These are phyloP conservation scores for Leptinotarsa defecta DNA, from an alignment of 1,140 invertebrate genomes.

Conservation along the genomic window DNA sequence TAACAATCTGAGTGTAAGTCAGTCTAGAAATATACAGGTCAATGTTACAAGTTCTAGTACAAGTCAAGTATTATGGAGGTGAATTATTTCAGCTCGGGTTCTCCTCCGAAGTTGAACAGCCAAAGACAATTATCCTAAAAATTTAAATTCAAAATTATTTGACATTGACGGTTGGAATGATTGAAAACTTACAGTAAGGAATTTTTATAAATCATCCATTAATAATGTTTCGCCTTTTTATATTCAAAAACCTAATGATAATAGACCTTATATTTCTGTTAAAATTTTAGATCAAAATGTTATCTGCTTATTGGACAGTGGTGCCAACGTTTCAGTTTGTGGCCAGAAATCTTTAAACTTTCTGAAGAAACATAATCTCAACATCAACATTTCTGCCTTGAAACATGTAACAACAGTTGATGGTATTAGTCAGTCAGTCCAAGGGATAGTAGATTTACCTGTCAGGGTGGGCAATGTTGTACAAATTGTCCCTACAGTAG, in stretches of 20 bases:
- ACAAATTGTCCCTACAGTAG: neutral
- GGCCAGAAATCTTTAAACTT: neutral
- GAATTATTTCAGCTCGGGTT: neutral
- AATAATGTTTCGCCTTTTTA: neutral
- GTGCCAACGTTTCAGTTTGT: neutral
- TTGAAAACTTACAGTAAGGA: neutral
- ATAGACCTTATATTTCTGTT: neutral
- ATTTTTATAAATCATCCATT: no score
- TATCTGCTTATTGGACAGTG: neutral
- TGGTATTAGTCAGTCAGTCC: neutral
- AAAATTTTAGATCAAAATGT: neutral
- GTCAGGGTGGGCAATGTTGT: neutral
- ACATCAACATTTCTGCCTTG: neutral
- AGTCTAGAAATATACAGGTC: no score
- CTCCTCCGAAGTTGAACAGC: neutral
- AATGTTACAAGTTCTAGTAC: no score
- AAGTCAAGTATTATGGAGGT: no score
- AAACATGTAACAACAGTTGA: neutral
- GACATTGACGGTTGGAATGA: neutral
- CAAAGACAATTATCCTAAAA: neutral
- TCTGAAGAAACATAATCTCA: neutral
- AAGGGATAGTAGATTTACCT: conserved; percentile 8
- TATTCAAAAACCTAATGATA: neutral
- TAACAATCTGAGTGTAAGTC: neutral
- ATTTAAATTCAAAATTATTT: neutral